Conservation (phyloP, 1,140 invertebrate genomes). For the Diorhabda elongata region DNA sequence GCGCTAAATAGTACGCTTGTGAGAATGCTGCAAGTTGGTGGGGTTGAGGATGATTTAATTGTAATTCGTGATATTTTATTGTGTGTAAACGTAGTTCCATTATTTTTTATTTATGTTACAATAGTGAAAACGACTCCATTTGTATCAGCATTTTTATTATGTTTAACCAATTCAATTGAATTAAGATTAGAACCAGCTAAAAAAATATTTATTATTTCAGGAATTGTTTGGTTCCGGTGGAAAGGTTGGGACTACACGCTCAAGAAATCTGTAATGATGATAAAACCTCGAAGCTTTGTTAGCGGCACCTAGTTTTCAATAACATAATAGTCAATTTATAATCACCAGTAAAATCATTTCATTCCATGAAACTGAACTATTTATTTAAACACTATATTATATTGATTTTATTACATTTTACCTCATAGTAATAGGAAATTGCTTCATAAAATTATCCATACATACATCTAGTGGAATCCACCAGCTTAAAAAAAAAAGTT, state of each 20-base stretch:
- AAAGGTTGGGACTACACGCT: conserved; percentile 90
- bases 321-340: conserved; percentile 32
- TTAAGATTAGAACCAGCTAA: too few species aligned
- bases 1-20: too few species aligned
- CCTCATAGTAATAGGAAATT: conserved; percentile 13
- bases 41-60: too few species aligned
- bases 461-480: neutral
- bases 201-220: conserved; percentile 47
- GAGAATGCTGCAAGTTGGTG: too few species aligned
- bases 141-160: neutral
- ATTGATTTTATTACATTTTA: conserved; percentile 14
- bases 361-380: conserved; percentile 13
- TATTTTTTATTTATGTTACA: too few species aligned
- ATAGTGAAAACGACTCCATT: neutral
- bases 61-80: too few species aligned
- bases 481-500: neutral
- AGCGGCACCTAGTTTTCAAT: conserved; percentile 23
- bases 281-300: conserved; percentile 69
- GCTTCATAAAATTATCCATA: neutral
- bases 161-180: neutral
- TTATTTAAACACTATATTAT: conserved; percentile 9
- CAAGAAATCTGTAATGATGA: conserved; percentile 87
- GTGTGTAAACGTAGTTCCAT: too few species aligned
- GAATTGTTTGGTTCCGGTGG: conserved; percentile 92
- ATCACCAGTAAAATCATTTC: conserved; percentile 28